Percentiles rank a stretch among this genome's conserved stretches.
Conservation (phyloP, 2,888 invertebrate species). For the Parthenolecanium corni region DNA sequence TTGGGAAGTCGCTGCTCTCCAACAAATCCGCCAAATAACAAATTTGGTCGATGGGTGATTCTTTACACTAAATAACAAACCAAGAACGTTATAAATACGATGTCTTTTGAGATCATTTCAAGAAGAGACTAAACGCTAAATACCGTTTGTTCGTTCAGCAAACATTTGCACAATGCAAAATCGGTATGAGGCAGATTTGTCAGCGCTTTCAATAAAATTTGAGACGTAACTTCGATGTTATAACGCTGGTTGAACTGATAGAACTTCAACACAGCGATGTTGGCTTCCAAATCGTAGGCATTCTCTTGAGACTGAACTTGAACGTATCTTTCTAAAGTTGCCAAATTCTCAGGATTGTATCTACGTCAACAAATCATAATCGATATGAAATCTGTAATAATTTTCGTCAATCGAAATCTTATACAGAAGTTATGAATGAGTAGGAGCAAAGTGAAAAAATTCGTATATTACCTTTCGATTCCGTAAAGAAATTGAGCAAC, state of each 20-base stretch:
- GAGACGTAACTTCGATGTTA: slow-evolving; percentile 70
- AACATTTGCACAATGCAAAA: slow-evolving; percentile 93
- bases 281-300: slow-evolving; percentile 92
- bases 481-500: slow-evolving; percentile 78
- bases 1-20: slow-evolving; percentile 84
- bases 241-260: slow-evolving; percentile 89
- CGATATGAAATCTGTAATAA: no score
- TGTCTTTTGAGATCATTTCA: not conserved
- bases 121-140: not conserved
- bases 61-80: slow-evolving; percentile 54
- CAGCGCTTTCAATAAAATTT: slow-evolving; percentile 86
- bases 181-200: slow-evolving; percentile 97
- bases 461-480: slow-evolving; percentile 71
- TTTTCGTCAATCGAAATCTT: no score
- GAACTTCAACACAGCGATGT: slow-evolving; percentile 87
- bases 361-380: slow-evolving; percentile 44
- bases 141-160: slow-evolving; percentile 66
- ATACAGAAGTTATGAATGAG: no score
- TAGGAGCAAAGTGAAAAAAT: no score
- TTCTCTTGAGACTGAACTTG: slow-evolving; percentile 86
- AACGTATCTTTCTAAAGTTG: slow-evolving; percentile 81
- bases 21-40: slow-evolving; percentile 79
- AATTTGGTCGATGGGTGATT: slow-evolving; percentile 76
- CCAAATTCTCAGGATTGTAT: slow-evolving; percentile 91
- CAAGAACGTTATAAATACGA: not conserved